Base-by-base conservation (phyloP, 2,113 vertebrate species). In the Ailuropoda melanoleuca region DNA sequence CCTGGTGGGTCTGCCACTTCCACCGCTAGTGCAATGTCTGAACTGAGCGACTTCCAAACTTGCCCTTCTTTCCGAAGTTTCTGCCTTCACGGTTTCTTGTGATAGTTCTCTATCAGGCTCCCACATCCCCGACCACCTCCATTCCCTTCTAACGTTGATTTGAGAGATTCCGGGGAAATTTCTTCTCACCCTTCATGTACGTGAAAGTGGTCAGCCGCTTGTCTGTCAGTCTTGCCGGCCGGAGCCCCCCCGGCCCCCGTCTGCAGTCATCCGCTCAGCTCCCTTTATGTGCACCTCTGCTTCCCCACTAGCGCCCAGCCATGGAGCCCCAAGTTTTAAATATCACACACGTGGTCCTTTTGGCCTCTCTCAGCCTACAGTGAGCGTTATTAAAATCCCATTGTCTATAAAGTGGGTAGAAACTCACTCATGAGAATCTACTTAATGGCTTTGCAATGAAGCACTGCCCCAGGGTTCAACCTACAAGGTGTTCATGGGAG, bases 361-460 rank as follows among this genome's bases (percentile, higher is more conserved):
- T 21, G 78, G 46, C 72, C 58, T 48, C n/a, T 77, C 37, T 89
- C 58, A 72, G 64, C 58, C 39, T 74, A 17, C 46, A 43, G 15
- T 39, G 87, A 97, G 66, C 39, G 55, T 58, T 53, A 72, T 93
- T 93, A 78, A 83, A 90, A 89, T 18, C 92, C n/a, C n/a, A 43
- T 48, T 66, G 58, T 92, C 64, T 82, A 81, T 58, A 86, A 91
- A 85, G 75, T 48, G 26, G 85, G 48, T 75, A 78, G 83, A 96
- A 86, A 92, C 66, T 92, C 89, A 75, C 31, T 88, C 31, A 37
- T 8, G 77, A 81, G 74, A 81, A 88, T 60, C 81, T 66, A 58
- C 77, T 78, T 37, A 89, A 83, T 68, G 68, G 66, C 78, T 95
- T 86, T 92, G 48, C 58, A 95, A 83, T 37, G 64, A 87, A 68